Evolutionary conservation across 2,113 vertebrate species (phyloP).

Genomic region (Eulemur macaco): DNA sequence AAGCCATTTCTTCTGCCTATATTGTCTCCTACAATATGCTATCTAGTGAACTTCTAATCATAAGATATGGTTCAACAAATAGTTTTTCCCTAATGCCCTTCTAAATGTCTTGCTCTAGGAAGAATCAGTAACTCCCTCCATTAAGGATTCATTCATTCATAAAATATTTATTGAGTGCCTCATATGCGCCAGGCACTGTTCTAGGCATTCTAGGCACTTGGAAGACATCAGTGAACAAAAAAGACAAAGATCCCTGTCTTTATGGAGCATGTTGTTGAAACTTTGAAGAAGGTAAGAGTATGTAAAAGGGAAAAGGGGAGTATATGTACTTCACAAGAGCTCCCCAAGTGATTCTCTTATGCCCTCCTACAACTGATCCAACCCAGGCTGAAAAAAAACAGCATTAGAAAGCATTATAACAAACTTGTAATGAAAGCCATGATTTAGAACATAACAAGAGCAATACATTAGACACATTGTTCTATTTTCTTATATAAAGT

Average conservation of each 20-base stretch:
- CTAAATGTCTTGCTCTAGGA: conserved; percentile 7
- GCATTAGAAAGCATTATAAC: conserved; percentile 33
- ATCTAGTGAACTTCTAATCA: neutral
- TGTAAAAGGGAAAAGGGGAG: neutral
- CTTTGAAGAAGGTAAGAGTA: neutral
- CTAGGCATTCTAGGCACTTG: neutral
- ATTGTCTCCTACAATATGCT: neutral
- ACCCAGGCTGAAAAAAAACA: neutral
- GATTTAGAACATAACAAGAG: conserved; percentile 24
- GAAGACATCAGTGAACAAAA: conserved; percentile 9
- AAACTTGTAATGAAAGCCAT: conserved; percentile 37
- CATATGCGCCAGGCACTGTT: neutral
- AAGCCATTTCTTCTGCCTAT: neutral
- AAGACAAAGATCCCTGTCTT: neutral
- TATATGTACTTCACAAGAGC: neutral
- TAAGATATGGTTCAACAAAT: neutral
- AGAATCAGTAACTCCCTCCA: neutral
- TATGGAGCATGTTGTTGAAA: neutral
- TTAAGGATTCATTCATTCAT: neutral
- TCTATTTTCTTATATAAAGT: conserved; percentile 57
- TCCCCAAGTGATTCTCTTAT: neutral
- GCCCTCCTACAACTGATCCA: conserved; percentile 1
- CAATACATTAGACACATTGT: neutral
- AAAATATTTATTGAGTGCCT: neutral
- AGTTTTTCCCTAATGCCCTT: conserved; percentile 25